Evolutionary conservation across 2,113 vertebrate genomes (phyloP), one percentile per base, ranked within the genome.

Genomic region (Phrynosoma platyrhinos): DNA sequence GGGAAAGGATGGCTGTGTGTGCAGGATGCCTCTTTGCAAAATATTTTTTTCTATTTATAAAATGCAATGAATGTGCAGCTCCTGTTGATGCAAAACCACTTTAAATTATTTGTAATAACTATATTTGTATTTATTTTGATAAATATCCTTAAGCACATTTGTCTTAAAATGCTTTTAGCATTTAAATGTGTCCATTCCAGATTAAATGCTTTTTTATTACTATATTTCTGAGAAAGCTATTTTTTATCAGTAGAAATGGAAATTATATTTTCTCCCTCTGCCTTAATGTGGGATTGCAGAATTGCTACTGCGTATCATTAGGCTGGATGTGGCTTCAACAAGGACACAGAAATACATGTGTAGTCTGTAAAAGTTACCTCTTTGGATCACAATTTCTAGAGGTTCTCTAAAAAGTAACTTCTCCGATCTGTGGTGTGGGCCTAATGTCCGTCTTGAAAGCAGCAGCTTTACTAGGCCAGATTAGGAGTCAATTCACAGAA

Each of bases 91-190:
- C 90, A 92, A 93, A 90, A 91, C 88, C 91, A 93, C 47, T 96
- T 97, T 98, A 98, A 98, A 95, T 99, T 99, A 98, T 98, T 98
- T 92, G 89, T 95, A 93, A 91, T 96, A 90, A 97, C 96, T 97
- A 88, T 95, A 95, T 94, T 94, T 97, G 96, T 99, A 98, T 99
- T 99, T 99, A 99, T 99, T 98, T 97, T 94, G 96, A 97, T 97
- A 98, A 97, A 97, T 96, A 95, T 97, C 91, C 89, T 93, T 94
- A 87, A 86, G 85, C 92, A 88, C 94, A 94, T 89, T 88, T 84
- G 94, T 95, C 94, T 96, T 97, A 95, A 96, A 96, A 96, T 96
- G 92, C 95, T 95, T 95, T 30, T 96, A 96, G 90, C 94, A 94
- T 89, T 93, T 87, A 62, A 77, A 69, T 86, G 89, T 95, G 95